Percentiles rank a stretch among this genome's conserved stretches.
These are phyloP conservation scores for Exocentrus adspersus DNA, from an alignment of 2,888 invertebrate species.

Conservation along the genomic window DNA sequence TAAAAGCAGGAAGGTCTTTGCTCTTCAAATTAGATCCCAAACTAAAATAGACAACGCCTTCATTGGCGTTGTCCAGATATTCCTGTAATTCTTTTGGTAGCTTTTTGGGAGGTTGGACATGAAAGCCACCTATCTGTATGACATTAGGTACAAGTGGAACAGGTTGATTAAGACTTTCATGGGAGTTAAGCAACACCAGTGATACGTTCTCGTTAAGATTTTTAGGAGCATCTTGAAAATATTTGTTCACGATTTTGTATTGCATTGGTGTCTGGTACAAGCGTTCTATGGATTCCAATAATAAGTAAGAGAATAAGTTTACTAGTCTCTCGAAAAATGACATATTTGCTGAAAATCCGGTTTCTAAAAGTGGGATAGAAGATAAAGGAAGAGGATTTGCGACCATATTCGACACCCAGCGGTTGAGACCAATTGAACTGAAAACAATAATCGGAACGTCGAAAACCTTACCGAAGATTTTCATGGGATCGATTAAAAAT, in stretches of 20 bases:
- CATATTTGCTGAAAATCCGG: background rate
- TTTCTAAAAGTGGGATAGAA: background rate
- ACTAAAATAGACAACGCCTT: slow-evolving; percentile 70
- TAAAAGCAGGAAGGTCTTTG: slow-evolving; percentile 66
- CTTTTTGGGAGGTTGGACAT: slow-evolving; percentile 54
- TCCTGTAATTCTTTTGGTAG: slow-evolving; percentile 63
- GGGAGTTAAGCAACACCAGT: slow-evolving; percentile 56
- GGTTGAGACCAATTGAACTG: slow-evolving; percentile 62
- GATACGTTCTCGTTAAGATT: slow-evolving; percentile 49
- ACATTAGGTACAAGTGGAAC: slow-evolving; percentile 68
- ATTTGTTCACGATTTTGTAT: slow-evolving; percentile 46
- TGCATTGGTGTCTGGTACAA: slow-evolving; percentile 31
- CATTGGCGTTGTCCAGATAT: slow-evolving; percentile 65
- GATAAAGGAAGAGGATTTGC: background rate
- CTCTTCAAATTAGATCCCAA: slow-evolving; percentile 71
- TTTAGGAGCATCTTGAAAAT: slow-evolving; percentile 50
- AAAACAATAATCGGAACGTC: slow-evolving; percentile 55
- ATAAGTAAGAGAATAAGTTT: background rate
- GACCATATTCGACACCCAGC: slow-evolving; percentile 60
- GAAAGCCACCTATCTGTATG: slow-evolving; percentile 69
- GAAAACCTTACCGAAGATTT: slow-evolving; percentile 57
- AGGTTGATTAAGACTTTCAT: slow-evolving; percentile 66
- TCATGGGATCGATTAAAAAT: slow-evolving; percentile 64
- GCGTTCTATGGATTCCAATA: slow-evolving; percentile 56
- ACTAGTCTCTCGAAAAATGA: background rate